Base-by-base conservation (phyloP, 1,140 invertebrate genomes). In the Hyles euphorbiae region DNA sequence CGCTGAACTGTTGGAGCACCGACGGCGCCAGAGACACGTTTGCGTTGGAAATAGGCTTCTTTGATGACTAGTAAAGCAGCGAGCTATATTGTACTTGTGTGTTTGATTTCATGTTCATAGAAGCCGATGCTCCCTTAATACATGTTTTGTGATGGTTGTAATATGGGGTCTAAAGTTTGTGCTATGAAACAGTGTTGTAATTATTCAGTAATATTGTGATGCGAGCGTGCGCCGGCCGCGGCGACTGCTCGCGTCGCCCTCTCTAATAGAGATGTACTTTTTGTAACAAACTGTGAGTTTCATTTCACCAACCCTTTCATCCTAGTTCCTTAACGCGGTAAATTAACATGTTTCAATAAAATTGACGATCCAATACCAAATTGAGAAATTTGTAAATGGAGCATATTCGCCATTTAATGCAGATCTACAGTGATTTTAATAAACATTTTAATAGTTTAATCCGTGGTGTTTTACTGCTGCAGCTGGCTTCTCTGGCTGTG, bases 201-300 rank as follows among this genome's bases (percentile, higher is more conserved):
- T 65, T 65, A 62, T 63, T 64, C 52, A 56, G 61, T 56, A 60
- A 71, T 63, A 61, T 62, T 57, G 68, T 58, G 60, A 56, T 48
- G 60, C 56, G 58, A 53, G 48, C 46, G 49, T 52, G 47, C 55
- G 58, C 6, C 34, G 55, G 33, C 33, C 57, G 60, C 53, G 58
- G 8, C 34, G 55, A 33, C 33, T 55, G 61, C 53, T 44, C 10
- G 45, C 60, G 51, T 56, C 51, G 67, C 74, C 66, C 68, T 77
- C 77, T 78, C 51, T 77, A 83, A 83, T 83, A 83, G 80, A 82
- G 74, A 83, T 69, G 74, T 82, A 83, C 80, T 83, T 83, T 82
- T 83, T 81, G 71, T 83, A 83, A 81, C 77, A 82, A 49, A 48
- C 53, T 45, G 32, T 44, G 70, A 58, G 68, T 83, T 81, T 78